Evolutionary conservation across 2,797 vertebrate genomes (phyloP), one percentile per base, ranked within the genome.

Genomic region (Alcedo atthis): DNA sequence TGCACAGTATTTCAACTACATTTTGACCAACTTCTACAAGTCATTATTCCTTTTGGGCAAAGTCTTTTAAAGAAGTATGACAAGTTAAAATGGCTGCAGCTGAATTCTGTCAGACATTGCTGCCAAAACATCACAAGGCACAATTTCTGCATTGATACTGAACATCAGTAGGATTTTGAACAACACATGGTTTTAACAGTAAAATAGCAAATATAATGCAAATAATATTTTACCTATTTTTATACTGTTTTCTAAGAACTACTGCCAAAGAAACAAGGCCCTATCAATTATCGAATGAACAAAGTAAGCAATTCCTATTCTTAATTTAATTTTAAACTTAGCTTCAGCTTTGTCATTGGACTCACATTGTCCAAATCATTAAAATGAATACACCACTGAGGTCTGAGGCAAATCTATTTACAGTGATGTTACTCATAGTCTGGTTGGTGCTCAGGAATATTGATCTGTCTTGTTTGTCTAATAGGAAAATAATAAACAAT

Each of bases 401-500:
- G 98, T 98, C 97, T 97, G 98, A 98, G 98, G 98, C 98, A 98
- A 98, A 99, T 99, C 98, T 99, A 98, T 99, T 99, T 98, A 99
- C 98, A 98, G 98, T 98, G 98, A 98, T 98, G 97, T 98, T 98
- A 98, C 98, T 99, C 98, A 99, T 98, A 98, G 98, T 97, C 97
- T 98, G 87, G 97, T 97, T 8, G 96, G 97, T 98, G 98, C 98
- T 99, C 98, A 98, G 98, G 98, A 98, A 98, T 99, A 99, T 99
- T 98, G 99, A 99, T 99, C 98, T 98, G 98, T 98, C 98, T 98
- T 98, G 98, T 99, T 99, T 98, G 98, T 98, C 98, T 99, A 99
- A 99, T 99, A 99, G 98, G 98, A 99, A 99, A 99, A 99, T 99
- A 99, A 99, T 99, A 99, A 99, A 99, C 98, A 99, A 99, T 99